A percentile compares a stretch with the other conserved stretches of the same genome.
phyloP scores from a whole-genome alignment of 1,140 invertebrate genomes.

The Drosophila rhopaloa region DNA sequence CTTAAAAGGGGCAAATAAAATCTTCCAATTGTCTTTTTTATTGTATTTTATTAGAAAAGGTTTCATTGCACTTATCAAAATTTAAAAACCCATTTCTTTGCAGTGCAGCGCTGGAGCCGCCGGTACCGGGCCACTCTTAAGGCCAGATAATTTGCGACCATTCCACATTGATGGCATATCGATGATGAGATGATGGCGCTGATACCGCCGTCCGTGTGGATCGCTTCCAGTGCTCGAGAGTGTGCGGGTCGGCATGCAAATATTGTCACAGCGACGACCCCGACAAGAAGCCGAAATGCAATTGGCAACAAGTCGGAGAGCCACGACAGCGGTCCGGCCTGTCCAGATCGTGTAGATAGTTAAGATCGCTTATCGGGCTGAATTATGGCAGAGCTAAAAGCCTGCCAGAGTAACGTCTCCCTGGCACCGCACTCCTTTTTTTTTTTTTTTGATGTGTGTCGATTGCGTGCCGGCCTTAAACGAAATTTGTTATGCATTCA shows the following conservation, averaged over 20 bases:
- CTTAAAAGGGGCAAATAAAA: neutral
- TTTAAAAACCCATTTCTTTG: neutral
- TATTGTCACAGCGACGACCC: conserved; percentile 67
- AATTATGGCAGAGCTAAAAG: conserved; percentile 80
- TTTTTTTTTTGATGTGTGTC: conserved; percentile 28
- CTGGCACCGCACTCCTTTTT: neutral
- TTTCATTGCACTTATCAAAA: no score
- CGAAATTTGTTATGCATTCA: conserved; percentile 70
- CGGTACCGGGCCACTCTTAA: conserved; percentile 42
- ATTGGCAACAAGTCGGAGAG: conserved; percentile 50
- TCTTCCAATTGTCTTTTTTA: neutral
- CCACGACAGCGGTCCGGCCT: conserved; percentile 33
- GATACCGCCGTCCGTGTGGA: conserved; percentile 41
- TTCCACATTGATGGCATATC: conserved; percentile 77
- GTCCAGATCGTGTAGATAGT: conserved; percentile 79
- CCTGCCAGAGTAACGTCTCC: conserved; percentile 64
- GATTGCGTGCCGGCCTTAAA: conserved; percentile 44
- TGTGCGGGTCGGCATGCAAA: conserved; percentile 63
- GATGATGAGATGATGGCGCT: conserved; percentile 78
- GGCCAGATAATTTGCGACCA: conserved; percentile 76
- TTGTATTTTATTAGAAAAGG: neutral
- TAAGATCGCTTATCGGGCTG: conserved; percentile 78
- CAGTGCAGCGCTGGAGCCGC: conserved; percentile 2
- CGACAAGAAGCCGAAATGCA: conserved; percentile 50
- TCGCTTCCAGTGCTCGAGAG: conserved; percentile 5